Base-by-base conservation (phyloP, 2,113 vertebrate genomes). In the Paratilapia polleni region DNA sequence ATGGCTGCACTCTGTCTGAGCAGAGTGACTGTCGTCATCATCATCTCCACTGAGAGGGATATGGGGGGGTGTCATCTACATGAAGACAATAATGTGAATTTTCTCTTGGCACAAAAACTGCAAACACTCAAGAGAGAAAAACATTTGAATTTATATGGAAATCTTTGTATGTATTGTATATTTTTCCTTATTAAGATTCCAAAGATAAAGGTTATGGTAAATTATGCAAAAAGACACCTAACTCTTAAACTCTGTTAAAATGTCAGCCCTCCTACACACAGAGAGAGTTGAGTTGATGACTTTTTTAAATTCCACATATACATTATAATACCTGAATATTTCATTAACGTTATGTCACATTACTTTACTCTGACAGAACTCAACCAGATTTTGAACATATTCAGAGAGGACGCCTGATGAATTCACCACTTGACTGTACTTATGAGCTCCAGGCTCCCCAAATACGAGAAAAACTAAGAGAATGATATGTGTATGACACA, bases 1-100 rank as follows among this genome's bases (percentile, higher is more conserved):
- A 91, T 82, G 14, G 76, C 70, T 34, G 62, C 68, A 52, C 54
- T 84, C 76, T 24, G 54, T 80, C 68, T 91, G 76, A 75, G 59
- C 17, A 12, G 24, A 6, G 31, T 20, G 26, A 57, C 26, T 6
- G 24, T 73, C 4, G 28, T 31, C 28, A 28, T 59, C 24, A 81
- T 57, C 6, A 62, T 66, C 62, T 87, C 59, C 52, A 64, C 22
- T 58, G 54, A 70, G 81, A 78, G 31, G 41, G 56, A 43, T 4
- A 26, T 31, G 47, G 58, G 28, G 20, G 5, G 14, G 11, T 5
- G 6, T 74, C 57, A 1, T 77, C 13, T 56, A 8, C 52, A 83
- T 26, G 36, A 77, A 26, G 34, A 15, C 3, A 5, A 57, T 66
- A 59, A 41, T 38, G 6, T 61, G 20, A 64, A 3, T 59, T 63